These are phyloP conservation scores for Dascillus cervinus DNA, from an alignment of 2,888 invertebrate species.

Conservation along the genomic window DNA sequence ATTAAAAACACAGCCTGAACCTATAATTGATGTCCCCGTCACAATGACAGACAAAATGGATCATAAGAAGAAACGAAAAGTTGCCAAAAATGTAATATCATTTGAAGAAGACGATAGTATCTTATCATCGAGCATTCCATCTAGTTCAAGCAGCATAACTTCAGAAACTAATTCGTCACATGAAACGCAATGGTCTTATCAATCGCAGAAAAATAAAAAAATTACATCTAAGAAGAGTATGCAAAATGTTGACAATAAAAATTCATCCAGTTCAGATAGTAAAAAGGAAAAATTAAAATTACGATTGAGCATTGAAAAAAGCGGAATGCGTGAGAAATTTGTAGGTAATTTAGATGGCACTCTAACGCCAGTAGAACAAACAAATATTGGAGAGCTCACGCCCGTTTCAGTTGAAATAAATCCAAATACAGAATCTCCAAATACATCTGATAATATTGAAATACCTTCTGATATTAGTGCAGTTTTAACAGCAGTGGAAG, in stretches of 20 bases:
- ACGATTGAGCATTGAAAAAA: constrained; percentile 34
- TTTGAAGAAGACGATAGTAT: constrained; percentile 56
- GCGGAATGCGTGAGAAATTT: constrained; percentile 35
- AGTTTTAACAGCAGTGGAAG: constrained; percentile 36
- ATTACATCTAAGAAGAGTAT: constrained; percentile 5
- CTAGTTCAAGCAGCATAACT: constrained; percentile 32
- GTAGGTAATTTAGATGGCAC: constrained; percentile 28
- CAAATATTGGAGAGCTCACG: constrained; percentile 44
- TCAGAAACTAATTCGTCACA: constrained; percentile 21
- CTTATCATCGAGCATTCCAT: constrained; percentile 35
- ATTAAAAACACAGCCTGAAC: constrained; percentile 47
- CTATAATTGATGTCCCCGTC: constrained; percentile 61
- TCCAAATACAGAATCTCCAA: constrained; percentile 28
- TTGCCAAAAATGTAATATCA: constrained; percentile 58
- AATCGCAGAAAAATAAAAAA: no score
- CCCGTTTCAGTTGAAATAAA: constrained; percentile 39
- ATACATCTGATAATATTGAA: constrained; percentile 34
- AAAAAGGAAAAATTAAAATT: constrained; percentile 18
- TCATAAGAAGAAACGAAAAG: constrained; percentile 44
- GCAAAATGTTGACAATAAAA: background rate
- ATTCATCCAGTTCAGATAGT: background rate
- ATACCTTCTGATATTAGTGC: constrained; percentile 37
- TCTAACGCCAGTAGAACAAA: constrained; percentile 43
- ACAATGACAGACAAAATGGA: constrained; percentile 5
- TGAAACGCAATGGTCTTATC: constrained; percentile 2